Percentiles rank a stretch among this genome's conserved stretches.
phyloP scores from a whole-genome alignment of 2,113 vertebrate species.

The Oncorhynchus clarkii region DNA sequence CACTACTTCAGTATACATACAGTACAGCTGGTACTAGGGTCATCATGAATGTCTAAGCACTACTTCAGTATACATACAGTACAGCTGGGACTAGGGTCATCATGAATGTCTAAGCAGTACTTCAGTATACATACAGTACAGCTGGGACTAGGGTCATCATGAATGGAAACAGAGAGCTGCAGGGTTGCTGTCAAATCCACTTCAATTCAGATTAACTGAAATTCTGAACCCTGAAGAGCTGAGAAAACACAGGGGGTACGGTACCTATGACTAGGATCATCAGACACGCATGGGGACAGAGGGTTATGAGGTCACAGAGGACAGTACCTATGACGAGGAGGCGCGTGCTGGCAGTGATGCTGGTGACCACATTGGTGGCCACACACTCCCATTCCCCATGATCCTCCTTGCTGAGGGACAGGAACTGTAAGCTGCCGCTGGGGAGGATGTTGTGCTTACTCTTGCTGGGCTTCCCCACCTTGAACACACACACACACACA shows the following conservation, averaged over 20 bases:
- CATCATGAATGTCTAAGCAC: neutral
- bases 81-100: no score
- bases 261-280: constrained; percentile 80
- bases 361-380: constrained; percentile 96
- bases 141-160: no score
- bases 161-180: neutral
- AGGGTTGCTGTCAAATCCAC: neutral
- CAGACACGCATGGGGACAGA: neutral
- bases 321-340: constrained; percentile 92
- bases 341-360: constrained; percentile 98
- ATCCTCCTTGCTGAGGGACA: constrained; percentile 97
- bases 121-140: no score
- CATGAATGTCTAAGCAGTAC: no score
- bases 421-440: constrained; percentile 94
- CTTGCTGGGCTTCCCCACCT: constrained; percentile 98
- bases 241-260: neutral
- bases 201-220: neutral
- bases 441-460: constrained; percentile 97
- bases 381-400: constrained; percentile 99
- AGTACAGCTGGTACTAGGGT: no score
- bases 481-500: constrained; percentile 34
- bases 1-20: neutral
- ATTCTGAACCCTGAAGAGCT: neutral
- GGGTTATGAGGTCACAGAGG: neutral
- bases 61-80: no score